A percentile compares a stretch with the other conserved stretches of the same genome.
These are phyloP conservation scores for Aphelenchoides fujianensis DNA, from an alignment of 1,140 invertebrate species.

Conservation along the genomic window DNA sequence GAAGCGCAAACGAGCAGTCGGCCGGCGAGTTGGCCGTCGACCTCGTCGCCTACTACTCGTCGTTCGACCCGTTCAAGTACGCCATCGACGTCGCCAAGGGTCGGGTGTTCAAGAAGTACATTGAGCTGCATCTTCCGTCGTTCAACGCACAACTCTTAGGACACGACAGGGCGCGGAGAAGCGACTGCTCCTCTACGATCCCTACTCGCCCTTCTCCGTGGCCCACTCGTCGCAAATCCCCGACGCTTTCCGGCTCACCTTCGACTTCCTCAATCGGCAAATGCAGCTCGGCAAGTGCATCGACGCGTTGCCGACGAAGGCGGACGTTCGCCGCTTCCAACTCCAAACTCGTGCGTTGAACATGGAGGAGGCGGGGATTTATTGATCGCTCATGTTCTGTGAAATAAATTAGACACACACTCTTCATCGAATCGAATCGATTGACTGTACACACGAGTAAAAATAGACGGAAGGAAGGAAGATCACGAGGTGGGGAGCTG, in stretches of 20 bases:
- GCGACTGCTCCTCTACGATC: slow-evolving; percentile 12
- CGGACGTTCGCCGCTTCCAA: slow-evolving; percentile 6
- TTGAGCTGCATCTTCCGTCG: not conserved
- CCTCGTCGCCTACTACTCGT: slow-evolving; percentile 32
- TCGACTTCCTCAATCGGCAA: not conserved
- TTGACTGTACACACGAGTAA: too few species aligned
- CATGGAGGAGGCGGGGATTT: slow-evolving; percentile 6
- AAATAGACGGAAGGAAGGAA: too few species aligned
- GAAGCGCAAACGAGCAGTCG: slow-evolving; percentile 34
- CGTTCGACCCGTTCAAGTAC: slow-evolving; percentile 16
- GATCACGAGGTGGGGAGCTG: slow-evolving; percentile 37
- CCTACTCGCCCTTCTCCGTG: not conserved
- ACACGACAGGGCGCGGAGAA: not conserved
- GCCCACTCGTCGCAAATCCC: not conserved
- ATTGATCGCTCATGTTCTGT: too few species aligned
- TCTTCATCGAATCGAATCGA: too few species aligned
- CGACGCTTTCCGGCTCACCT: not conserved
- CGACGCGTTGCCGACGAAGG: slow-evolving; percentile 7
- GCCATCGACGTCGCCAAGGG: slow-evolving; percentile 28
- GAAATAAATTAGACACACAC: slow-evolving; percentile 5
- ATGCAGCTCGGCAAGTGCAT: not conserved
- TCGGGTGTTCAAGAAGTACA: slow-evolving; percentile 12
- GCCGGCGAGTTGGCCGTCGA: slow-evolving; percentile 35
- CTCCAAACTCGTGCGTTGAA: too few species aligned
- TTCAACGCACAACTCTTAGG: not conserved